These are phyloP conservation scores for Drosophila setosimentum DNA, from an alignment of 2,888 invertebrate species.

Conservation along the genomic window DNA sequence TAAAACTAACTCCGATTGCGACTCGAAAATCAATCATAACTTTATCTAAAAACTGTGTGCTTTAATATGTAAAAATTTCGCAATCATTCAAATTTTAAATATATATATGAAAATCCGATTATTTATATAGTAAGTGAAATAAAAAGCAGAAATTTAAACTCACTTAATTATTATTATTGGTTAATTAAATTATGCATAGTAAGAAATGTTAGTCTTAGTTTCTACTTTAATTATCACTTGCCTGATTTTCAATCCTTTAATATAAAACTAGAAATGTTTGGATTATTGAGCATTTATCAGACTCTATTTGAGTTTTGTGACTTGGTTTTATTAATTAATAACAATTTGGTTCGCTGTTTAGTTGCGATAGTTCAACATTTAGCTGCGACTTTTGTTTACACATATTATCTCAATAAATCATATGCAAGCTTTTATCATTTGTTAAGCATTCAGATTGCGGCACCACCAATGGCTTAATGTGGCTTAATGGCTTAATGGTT, in stretches of 20 bases:
- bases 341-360: neutral
- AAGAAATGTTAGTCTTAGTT: neutral
- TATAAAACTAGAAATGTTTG: neutral
- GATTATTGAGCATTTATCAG: neutral
- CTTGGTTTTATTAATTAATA: neutral
- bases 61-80: neutral
- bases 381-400: too few species aligned
- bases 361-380: neutral
- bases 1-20: neutral
- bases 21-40: neutral
- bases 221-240: neutral
- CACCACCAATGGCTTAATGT: constrained; percentile 29
- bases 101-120: neutral
- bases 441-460: neutral
- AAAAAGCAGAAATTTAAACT: too few species aligned
- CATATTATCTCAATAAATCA: neutral
- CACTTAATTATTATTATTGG: too few species aligned
- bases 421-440: constrained; percentile 2
- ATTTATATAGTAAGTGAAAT: neutral
- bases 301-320: neutral
- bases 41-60: neutral
- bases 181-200: too few species aligned
- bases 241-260: neutral
- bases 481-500: constrained; percentile 6
- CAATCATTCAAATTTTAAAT: neutral